Evolutionary conservation across 2,888 invertebrate species (phyloP), one percentile per base, ranked within the genome.

Genomic region (Leptopilina drosophilae): DNA sequence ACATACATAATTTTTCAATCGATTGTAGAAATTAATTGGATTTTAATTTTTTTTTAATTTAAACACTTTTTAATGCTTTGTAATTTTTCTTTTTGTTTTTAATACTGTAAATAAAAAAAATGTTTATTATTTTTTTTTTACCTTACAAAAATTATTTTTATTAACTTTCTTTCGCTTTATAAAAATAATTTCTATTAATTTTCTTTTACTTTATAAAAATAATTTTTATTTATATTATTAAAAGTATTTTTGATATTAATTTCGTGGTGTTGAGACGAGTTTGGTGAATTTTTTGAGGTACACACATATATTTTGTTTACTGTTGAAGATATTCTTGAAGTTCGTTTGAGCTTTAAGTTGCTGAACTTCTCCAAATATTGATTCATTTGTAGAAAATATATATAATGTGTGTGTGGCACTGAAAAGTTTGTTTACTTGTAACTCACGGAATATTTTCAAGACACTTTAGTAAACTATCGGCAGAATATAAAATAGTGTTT

Each of bases 401-500:
- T 15, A 56, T 46, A 46, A 46, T 46, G 46, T 46, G 49, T 20
- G 20, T 59, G 59, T 59, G 15, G 5, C 59, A 59, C 59, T 59
- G 59, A 59, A 59, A 59, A 59, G n/a, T 59, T 59, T 59, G 59
- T 59, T 59, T n/a, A 59, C 15, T 59, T 59, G 59, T n/a, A 59
- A 49, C 49, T 49, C 49, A 49, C 49, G 49, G 49, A 49, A 49
- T 49, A 49, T 49, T 49, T 49, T 49, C 49, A 49, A 49, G 49
- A 12, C 49, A 49, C 49, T 59, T 59, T 12, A 59, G 14, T n/a
- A 59, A 59, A 14, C 1, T 59, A 59, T 59, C 6, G 5, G 49
- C 3, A 49, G 49, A 11, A 49, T 0, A 12, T 49, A 49, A 49
- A 49, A 12, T 49, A 49, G 11, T 49, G 4, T 49, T 49, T 49